phyloP scores from a whole-genome alignment of 2,797 vertebrate species.

The Crypturellus tataupa region DNA sequence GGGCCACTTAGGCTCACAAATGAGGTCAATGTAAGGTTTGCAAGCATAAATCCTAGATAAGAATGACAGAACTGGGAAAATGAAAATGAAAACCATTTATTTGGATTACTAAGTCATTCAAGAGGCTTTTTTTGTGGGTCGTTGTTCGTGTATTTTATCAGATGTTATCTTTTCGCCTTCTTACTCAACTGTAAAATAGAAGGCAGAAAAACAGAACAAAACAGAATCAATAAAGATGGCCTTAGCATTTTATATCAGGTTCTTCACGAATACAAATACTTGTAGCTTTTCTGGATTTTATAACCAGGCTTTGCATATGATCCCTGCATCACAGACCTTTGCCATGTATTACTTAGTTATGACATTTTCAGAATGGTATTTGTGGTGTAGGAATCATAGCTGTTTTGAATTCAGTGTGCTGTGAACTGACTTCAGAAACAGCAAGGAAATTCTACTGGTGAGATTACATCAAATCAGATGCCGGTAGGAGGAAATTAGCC shows the following conservation, averaged over 20 bases:
- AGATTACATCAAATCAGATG: conserved; percentile 49
- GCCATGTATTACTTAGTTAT: conserved; percentile 53
- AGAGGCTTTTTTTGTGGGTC: not conserved
- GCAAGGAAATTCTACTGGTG: conserved; percentile 1
- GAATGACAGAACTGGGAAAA: not conserved
- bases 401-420: conserved; percentile 55
- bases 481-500: not conserved
- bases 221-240: not conserved
- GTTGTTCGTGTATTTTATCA: not conserved
- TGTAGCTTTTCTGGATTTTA: conserved; percentile 34
- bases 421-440: conserved; percentile 29
- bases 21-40: not conserved
- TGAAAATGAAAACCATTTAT: not conserved
- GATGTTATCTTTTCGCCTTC: conserved; percentile 9
- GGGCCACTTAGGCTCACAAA: not conserved
- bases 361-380: conserved; percentile 70
- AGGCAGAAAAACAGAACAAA: not conserved
- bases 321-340: conserved; percentile 40
- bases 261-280: not conserved
- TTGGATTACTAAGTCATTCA: not conserved
- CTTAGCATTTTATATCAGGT: not conserved
- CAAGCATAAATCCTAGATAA: not conserved
- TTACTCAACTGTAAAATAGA: conserved; percentile 12
- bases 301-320: conserved; percentile 16
- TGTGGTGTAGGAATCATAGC: conserved; percentile 10